Percentiles rank a stretch among this genome's conserved stretches.
Evolutionary conservation across 2,113 vertebrate species (phyloP).

Genomic region (Coregonus clupeaformis): DNA sequence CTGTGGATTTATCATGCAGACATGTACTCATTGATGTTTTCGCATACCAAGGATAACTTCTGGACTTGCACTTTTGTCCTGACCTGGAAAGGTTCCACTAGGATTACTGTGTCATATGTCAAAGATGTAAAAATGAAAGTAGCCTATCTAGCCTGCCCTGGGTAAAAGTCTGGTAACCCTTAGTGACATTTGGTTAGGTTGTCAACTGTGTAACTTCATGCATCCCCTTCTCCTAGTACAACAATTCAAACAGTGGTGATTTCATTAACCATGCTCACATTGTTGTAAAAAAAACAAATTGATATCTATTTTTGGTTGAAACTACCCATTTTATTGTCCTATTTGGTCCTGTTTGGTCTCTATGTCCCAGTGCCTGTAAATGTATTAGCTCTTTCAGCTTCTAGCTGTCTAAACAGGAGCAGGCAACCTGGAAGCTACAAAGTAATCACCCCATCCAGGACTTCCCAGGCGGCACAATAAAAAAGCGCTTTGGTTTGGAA

Average conservation of each 20-base stretch:
- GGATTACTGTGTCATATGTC: neutral
- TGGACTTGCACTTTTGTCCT: neutral
- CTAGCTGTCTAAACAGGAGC: slow-evolving; percentile 1
- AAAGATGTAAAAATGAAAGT: neutral
- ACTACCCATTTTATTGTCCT: neutral
- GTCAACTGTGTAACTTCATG: neutral
- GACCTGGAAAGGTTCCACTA: neutral
- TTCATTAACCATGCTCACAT: too few relatives aligned
- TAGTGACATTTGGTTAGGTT: neutral
- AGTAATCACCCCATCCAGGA: neutral
- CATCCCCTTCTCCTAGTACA: neutral
- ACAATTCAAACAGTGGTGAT: neutral
- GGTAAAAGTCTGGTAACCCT: neutral
- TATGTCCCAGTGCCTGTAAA: neutral
- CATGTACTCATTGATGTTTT: neutral
- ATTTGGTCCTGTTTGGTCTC: neutral
- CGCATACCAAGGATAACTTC: neutral
- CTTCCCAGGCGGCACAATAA: neutral
- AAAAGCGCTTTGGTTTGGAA: slow-evolving; percentile 27
- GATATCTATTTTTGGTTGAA: neutral
- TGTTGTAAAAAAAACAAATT: too few relatives aligned
- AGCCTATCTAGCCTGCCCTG: neutral
- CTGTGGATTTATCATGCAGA: neutral
- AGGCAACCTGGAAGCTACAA: neutral
- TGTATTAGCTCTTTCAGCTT: neutral